These are phyloP conservation scores for Drosophila nigromelanica DNA, from an alignment of 1,140 invertebrate genomes.

Conservation along the genomic window DNA sequence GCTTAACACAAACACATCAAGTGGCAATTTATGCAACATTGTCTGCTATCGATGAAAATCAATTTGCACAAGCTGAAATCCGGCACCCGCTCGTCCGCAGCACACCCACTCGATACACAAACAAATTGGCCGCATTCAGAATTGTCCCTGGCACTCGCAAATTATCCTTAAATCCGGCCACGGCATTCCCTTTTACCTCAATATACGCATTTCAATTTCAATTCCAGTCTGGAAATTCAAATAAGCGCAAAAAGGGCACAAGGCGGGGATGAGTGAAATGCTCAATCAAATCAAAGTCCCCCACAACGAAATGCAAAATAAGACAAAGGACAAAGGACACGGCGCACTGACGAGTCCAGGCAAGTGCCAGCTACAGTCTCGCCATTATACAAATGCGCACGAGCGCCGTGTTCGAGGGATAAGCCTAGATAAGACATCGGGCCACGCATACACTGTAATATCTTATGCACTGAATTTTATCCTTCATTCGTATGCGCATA, in stretches of 20 bases:
- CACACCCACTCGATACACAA: conserved; percentile 29
- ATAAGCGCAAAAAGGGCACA: conserved; percentile 55
- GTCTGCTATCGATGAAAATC: conserved; percentile 66
- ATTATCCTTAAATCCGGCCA: conserved; percentile 52
- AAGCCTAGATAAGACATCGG: conserved; percentile 36
- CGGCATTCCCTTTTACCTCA: conserved; percentile 30
- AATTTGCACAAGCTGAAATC: conserved; percentile 53
- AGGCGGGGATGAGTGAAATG: conserved; percentile 51
- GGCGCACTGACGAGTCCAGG: conserved; percentile 9
- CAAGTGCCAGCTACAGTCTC: conserved; percentile 31
- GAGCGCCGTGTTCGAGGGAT: conserved; percentile 8
- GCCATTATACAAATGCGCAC: conserved; percentile 4
- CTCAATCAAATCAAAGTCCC: conserved; percentile 76
- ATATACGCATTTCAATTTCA: conserved; percentile 51
- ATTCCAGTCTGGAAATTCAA: conserved; percentile 49
- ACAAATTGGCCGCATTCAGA: conserved; percentile 52
- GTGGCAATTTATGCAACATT: conserved; percentile 63
- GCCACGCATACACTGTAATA: conserved; percentile 26
- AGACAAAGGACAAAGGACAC: conserved; percentile 61
- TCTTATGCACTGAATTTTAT: neutral
- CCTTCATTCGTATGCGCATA: conserved; percentile 2
- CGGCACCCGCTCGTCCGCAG: neutral
- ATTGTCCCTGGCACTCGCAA: conserved; percentile 35
- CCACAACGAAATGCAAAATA: conserved; percentile 61
- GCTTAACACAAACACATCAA: conserved; percentile 37